Conservation (phyloP, 2,113 vertebrate genomes). For the Ophiodon elongatus region DNA sequence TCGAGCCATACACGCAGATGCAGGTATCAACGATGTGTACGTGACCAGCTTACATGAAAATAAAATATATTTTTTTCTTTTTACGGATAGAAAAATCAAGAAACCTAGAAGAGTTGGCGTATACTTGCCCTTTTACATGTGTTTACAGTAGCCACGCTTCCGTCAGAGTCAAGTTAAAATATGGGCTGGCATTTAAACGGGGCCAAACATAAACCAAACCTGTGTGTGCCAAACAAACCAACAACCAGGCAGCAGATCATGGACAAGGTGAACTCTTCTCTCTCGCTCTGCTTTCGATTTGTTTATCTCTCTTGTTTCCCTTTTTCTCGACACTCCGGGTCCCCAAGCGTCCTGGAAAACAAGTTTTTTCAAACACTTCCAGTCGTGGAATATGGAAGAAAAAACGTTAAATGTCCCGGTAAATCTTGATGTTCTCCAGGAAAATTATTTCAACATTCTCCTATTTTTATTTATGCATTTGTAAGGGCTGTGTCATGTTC, state of each 20-base stretch:
- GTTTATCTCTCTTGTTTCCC: no score
- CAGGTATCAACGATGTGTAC: background rate
- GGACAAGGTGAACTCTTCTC: conserved; percentile 23
- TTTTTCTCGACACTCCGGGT: no score
- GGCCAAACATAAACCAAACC: conserved; percentile 49
- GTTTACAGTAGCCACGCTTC: conserved; percentile 58
- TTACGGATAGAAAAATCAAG: background rate
- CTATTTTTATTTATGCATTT: no score
- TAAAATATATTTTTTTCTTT: background rate
- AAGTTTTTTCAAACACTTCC: no score
- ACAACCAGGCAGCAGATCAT: conserved; percentile 27
- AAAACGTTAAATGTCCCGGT: no score
- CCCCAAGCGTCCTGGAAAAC: no score
- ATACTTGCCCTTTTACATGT: conserved; percentile 33
- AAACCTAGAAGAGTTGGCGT: no score
- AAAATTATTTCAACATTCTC: no score
- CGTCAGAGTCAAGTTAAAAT: conserved; percentile 49
- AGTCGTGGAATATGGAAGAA: no score
- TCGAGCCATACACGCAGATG: background rate
- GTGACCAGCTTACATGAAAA: background rate
- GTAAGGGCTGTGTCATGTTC: no score
- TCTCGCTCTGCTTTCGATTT: background rate
- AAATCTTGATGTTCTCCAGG: no score
- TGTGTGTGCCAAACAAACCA: conserved; percentile 71
- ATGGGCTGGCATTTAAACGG: conserved; percentile 65